A percentile compares a stretch with the other conserved stretches of the same genome.
phyloP scores from a whole-genome alignment of 2,113 vertebrate genomes.

The Myanophis thanlyinensis region DNA sequence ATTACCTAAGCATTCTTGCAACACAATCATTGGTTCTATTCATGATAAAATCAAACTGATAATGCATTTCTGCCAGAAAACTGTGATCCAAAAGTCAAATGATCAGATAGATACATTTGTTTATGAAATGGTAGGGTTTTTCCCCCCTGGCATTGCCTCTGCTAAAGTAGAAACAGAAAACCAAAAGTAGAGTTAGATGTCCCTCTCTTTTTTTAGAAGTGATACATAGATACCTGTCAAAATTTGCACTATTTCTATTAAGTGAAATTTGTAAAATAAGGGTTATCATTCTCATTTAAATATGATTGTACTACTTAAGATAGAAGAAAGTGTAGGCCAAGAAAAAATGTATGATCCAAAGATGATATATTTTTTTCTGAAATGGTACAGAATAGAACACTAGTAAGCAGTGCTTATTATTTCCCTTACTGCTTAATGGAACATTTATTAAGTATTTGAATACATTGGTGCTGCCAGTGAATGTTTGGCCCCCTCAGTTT shows the following conservation, averaged over 20 bases:
- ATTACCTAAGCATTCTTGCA: not conserved
- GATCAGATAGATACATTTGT: too few species aligned
- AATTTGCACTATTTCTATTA: slow-evolving; percentile 12
- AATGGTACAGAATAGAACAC: slow-evolving; percentile 17
- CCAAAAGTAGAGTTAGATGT: slow-evolving; percentile 13
- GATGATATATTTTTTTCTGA: not conserved
- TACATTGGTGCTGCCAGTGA: not conserved
- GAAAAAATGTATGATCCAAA: not conserved
- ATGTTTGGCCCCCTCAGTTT: not conserved
- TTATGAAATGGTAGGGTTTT: not conserved
- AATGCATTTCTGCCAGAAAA: too few species aligned
- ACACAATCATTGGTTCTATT: not conserved
- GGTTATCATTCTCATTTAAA: slow-evolving; percentile 29
- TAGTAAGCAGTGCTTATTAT: not conserved
- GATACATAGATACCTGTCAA: slow-evolving; percentile 4
- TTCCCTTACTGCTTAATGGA: not conserved
- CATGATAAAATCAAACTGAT: not conserved
- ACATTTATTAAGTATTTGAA: slow-evolving; percentile 1
- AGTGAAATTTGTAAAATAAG: slow-evolving; percentile 5
- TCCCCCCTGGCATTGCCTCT: not conserved
- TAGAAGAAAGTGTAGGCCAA: not conserved
- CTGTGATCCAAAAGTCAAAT: not conserved
- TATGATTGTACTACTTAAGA: slow-evolving; percentile 14
- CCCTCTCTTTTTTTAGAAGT: not conserved
- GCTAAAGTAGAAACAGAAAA: not conserved